A percentile compares a stretch with the other conserved stretches of the same genome.
These are phyloP conservation scores for Australoheros facetus DNA, from an alignment of 2,797 vertebrate genomes.

Conservation along the genomic window DNA sequence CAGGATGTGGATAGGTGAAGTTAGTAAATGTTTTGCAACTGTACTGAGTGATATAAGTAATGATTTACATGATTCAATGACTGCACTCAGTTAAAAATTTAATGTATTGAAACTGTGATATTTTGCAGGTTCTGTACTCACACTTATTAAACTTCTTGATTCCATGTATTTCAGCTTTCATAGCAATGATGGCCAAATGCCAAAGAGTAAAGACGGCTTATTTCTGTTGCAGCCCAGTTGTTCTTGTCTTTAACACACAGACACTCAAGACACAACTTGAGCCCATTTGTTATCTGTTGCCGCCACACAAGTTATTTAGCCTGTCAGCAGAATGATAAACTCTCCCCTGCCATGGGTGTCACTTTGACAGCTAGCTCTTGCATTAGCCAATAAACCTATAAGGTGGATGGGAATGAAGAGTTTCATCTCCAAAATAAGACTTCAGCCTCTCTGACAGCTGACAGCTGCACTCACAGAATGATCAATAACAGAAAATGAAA, in stretches of 20 bases:
- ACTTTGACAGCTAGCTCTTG: slow-evolving; percentile 55
- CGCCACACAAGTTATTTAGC: slow-evolving; percentile 78
- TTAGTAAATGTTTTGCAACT: neutral
- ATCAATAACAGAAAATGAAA: slow-evolving; percentile 56
- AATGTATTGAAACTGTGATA: neutral
- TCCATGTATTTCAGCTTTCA: slow-evolving; percentile 30
- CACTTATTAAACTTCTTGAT: slow-evolving; percentile 1
- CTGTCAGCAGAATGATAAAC: slow-evolving; percentile 83
- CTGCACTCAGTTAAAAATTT: neutral
- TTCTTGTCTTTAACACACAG: slow-evolving; percentile 77
- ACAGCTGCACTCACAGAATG: slow-evolving; percentile 31
- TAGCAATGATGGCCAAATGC: slow-evolving; percentile 43
- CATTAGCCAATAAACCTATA: slow-evolving; percentile 67
- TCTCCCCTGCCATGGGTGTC: slow-evolving; percentile 71
- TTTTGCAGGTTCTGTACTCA: neutral
- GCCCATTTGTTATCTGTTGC: slow-evolving; percentile 82
- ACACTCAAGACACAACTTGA: slow-evolving; percentile 75
- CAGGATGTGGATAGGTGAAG: neutral
- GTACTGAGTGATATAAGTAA: rapidly evolving
- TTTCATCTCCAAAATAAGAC: slow-evolving; percentile 57
- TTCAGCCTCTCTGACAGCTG: slow-evolving; percentile 26
- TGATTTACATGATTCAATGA: neutral
- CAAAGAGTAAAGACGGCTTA: slow-evolving; percentile 44
- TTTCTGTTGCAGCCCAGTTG: slow-evolving; percentile 70
- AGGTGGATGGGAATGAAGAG: slow-evolving; percentile 53